Evolutionary conservation across 2,797 vertebrate species (phyloP), one percentile per base, ranked within the genome.

Genomic region (Catostomus latipinnis): DNA sequence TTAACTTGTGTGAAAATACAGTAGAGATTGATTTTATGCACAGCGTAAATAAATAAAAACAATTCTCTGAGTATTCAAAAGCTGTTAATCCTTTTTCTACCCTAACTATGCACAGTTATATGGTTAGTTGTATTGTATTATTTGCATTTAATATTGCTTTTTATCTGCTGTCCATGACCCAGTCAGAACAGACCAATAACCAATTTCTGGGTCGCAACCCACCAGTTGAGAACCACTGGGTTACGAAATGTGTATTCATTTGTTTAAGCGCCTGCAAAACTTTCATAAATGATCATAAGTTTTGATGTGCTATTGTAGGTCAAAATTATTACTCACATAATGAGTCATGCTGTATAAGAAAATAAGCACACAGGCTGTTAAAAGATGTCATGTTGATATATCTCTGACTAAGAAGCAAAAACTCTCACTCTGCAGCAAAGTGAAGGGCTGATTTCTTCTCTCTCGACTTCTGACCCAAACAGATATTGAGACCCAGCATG

Each of bases 371-470:
- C 6, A 43, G 18, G 22, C 6, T 34, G 22, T 8, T 65, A 3
- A 22, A 70, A 13, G 10, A 14, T 61, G 6, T 43, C n/a, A 50
- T 14, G 43, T 53, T 62, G n/a, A 62, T 53, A 58, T 34, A 66
- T 13, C 22, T 18, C 14, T 71, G 49, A 57, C 76, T 46, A 14
- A 22, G 58, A 56, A 57, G 16, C 43, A 70, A 71, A 66, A 12
- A 4, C 6, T 77, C 84, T 84, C 16, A 86, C 86, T 87, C 86
- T 65, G 86, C 98, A 88, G 98, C 97, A 86, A 99, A 98, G 90
- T 99, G 98, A 81, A 99, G 91, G 0, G 95, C 96, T 0, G 98
- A 98, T 89, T 97, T 98, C 93, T 97, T 98, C 89, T 98, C 95
- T 89, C 96, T 96, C 89, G 95, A 97, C 91, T 99, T 99, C 81